phyloP scores from a whole-genome alignment of 1,140 invertebrate species.

The Drosophila kepulauana region DNA sequence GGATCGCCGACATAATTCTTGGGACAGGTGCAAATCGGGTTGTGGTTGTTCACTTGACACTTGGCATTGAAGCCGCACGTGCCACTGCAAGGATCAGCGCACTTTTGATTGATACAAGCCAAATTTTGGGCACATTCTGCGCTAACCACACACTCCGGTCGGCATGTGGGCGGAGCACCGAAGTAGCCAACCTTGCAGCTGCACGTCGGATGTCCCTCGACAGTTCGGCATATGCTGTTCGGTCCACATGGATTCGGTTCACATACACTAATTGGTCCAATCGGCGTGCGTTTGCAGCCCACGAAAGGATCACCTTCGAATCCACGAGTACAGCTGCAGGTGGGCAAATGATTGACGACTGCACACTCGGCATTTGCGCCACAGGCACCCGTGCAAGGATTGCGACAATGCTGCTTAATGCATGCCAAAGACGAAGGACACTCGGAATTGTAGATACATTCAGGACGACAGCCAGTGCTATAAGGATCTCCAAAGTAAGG shows the following conservation, averaged over 20 bases:
- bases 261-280: conserved; percentile 89
- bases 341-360: conserved; percentile 92
- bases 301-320: conserved; percentile 93
- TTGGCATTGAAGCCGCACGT: conserved; percentile 92
- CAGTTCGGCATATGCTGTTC: conserved; percentile 91
- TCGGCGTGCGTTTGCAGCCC: conserved; percentile 88
- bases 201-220: conserved; percentile 90
- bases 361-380: conserved; percentile 91
- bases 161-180: conserved; percentile 91
- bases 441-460: conserved; percentile 92
- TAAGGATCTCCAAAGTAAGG: conserved; percentile 94
- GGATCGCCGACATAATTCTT: conserved; percentile 92
- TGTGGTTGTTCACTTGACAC: conserved; percentile 93
- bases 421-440: conserved; percentile 92
- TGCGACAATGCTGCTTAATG: conserved; percentile 92
- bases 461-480: conserved; percentile 90
- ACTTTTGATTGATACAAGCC: conserved; percentile 93
- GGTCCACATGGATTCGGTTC: conserved; percentile 92
- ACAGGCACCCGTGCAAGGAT: conserved; percentile 94
- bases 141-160: conserved; percentile 92
- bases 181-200: conserved; percentile 91
- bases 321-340: conserved; percentile 91
- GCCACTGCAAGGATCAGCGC: conserved; percentile 92
- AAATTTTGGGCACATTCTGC: conserved; percentile 90
- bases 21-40: conserved; percentile 93